Percentiles rank a stretch among this genome's conserved stretches.
Evolutionary conservation across 2,797 vertebrate species (phyloP).

Genomic region (Pantherophis vulpinus): DNA sequence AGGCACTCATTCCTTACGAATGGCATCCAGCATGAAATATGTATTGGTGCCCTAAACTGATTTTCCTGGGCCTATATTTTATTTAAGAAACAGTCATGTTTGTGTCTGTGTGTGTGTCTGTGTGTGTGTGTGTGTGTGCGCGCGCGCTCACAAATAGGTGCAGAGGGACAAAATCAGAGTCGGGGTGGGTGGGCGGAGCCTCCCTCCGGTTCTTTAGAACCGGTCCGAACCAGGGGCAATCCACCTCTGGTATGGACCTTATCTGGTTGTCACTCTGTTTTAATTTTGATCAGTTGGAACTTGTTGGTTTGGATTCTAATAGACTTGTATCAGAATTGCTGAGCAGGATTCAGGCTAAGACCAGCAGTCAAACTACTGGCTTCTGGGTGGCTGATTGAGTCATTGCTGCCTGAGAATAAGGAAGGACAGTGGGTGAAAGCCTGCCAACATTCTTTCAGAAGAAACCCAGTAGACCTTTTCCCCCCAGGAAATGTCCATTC

Average conservation of each 20-base stretch:
- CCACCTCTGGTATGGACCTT: not conserved
- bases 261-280: not conserved
- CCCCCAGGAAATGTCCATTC: not conserved
- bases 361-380: not conserved
- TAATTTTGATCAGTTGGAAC: not conserved
- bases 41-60: accelerated
- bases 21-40: not conserved
- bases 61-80: not conserved
- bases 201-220: too few species aligned
- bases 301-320: not conserved
- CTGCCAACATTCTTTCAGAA: not conserved
- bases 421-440: not conserved
- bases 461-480: not conserved
- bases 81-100: not conserved
- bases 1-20: not conserved
- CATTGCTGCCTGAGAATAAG: not conserved
- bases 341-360: not conserved
- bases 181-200: too few species aligned
- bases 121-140: accelerated
- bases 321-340: not conserved
- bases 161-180: not conserved
- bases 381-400: not conserved
- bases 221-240: too few species aligned
- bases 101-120: accelerated
- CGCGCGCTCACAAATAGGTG: not conserved